A percentile compares a stretch with the other conserved stretches of the same genome.
phyloP scores from a whole-genome alignment of 2,113 vertebrate genomes.

The Pelecanus crispus region DNA sequence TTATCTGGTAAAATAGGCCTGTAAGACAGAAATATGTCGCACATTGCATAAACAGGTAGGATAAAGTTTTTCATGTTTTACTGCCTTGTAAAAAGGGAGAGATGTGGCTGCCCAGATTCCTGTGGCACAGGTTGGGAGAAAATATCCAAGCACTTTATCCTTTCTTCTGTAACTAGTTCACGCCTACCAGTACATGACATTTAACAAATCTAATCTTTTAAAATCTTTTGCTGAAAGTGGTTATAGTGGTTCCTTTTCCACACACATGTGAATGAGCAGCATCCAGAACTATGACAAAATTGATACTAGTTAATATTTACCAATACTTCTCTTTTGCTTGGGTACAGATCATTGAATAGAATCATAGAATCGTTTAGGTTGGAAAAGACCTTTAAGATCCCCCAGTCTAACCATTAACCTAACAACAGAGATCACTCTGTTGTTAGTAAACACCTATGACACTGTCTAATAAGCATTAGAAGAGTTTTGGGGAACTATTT shows the following conservation, averaged over 20 bases:
- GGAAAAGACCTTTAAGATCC: too few relatives aligned
- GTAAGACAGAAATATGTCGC: background rate
- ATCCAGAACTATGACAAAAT: background rate
- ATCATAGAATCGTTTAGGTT: too few relatives aligned
- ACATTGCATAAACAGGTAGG: background rate
- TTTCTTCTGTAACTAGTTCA: background rate
- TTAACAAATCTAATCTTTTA: background rate
- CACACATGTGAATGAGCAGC: background rate
- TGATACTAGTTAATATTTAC: background rate
- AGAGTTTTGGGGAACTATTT: background rate
- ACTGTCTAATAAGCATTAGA: background rate
- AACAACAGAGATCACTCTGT: too few relatives aligned
- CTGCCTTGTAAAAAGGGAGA: background rate
- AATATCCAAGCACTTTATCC: background rate
- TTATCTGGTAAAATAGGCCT: background rate
- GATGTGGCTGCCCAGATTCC: background rate
- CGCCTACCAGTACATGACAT: accelerated
- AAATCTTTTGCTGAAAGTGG: background rate
- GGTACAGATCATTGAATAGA: too few relatives aligned
- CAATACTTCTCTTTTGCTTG: background rate
- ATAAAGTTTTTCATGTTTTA: background rate
- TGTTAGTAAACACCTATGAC: background rate
- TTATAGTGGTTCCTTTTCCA: background rate
- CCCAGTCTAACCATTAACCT: too few relatives aligned
- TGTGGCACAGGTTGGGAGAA: background rate